Evolutionary conservation across 2,888 invertebrate genomes (phyloP).

Genomic region (Steinernema carpocapsae): DNA sequence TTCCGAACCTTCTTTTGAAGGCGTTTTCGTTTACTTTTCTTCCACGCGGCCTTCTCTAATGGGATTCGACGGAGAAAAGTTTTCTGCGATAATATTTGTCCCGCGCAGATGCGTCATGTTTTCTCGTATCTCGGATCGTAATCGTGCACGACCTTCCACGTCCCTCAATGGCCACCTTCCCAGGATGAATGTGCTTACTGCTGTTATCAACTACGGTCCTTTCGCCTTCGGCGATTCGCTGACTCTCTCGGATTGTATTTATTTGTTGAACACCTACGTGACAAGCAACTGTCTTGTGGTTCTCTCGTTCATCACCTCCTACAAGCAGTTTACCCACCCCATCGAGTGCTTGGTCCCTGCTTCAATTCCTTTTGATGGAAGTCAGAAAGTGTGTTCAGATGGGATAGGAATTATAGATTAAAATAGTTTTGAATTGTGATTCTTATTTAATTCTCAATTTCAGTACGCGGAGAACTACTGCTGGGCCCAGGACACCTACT

Average conservation of each 20-base stretch:
- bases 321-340: constrained; percentile 29
- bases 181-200: constrained; percentile 39
- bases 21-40: constrained; percentile 13
- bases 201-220: constrained; percentile 38
- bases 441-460: constrained; percentile 37
- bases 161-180: neutral
- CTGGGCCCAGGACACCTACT: constrained; percentile 65
- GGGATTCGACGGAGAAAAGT: constrained; percentile 16
- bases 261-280: constrained; percentile 36
- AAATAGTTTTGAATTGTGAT: neutral
- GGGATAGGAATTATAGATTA: neutral
- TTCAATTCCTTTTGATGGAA: constrained; percentile 39
- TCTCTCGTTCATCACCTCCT: constrained; percentile 24
- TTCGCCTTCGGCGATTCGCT: constrained; percentile 36
- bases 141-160: neutral
- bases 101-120: constrained; percentile 23
- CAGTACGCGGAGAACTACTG: constrained; percentile 64
- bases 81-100: constrained; percentile 12
- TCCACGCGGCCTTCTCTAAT: constrained; percentile 11
- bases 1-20: neutral
- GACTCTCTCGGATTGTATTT: constrained; percentile 37
- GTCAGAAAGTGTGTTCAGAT: constrained; percentile 39
- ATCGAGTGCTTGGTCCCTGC: constrained; percentile 39
- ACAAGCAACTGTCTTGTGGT: constrained; percentile 28
- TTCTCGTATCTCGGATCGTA: neutral